A percentile compares a stretch with the other conserved stretches of the same genome.
Evolutionary conservation across 2,888 invertebrate species (phyloP).

Genomic region (Acanthococcus lagerstroemiae): DNA sequence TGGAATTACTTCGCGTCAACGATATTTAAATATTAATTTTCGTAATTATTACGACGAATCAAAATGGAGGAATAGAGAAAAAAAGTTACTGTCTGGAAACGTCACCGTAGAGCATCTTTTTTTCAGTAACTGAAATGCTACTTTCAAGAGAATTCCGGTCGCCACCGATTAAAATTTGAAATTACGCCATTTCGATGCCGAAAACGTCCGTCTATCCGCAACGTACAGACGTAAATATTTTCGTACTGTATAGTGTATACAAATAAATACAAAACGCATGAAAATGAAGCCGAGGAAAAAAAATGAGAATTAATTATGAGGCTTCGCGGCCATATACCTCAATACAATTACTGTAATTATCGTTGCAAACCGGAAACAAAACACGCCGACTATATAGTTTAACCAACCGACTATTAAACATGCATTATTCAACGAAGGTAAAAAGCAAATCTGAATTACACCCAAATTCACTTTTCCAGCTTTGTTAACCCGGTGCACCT

Average conservation of each 20-base stretch:
- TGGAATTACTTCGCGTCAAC: too few species aligned
- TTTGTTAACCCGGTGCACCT: too few species aligned
- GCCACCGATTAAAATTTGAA: neutral
- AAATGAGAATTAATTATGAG: neutral
- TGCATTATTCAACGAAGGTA: neutral
- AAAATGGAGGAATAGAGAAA: too few species aligned
- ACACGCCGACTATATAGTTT: neutral
- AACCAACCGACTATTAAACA: neutral
- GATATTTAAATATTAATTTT: too few species aligned
- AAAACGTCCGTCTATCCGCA: neutral
- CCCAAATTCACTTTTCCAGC: neutral
- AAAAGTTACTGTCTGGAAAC: too few species aligned
- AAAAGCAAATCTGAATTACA: neutral
- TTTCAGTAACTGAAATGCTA: too few species aligned
- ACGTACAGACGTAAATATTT: neutral
- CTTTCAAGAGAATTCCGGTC: neutral
- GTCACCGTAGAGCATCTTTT: too few species aligned
- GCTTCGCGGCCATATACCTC: slow-evolving; percentile 18
- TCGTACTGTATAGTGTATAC: neutral
- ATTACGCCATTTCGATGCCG: too few species aligned
- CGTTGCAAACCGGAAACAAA: slow-evolving; percentile 15
- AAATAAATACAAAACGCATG: neutral
- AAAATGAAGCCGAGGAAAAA: neutral
- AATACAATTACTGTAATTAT: slow-evolving; percentile 24
- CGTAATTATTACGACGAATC: too few species aligned